A percentile compares a stretch with the other conserved stretches of the same genome.
phyloP scores from a whole-genome alignment of 1,140 invertebrate genomes.

The Trachymyrmex septentrionalis region DNA sequence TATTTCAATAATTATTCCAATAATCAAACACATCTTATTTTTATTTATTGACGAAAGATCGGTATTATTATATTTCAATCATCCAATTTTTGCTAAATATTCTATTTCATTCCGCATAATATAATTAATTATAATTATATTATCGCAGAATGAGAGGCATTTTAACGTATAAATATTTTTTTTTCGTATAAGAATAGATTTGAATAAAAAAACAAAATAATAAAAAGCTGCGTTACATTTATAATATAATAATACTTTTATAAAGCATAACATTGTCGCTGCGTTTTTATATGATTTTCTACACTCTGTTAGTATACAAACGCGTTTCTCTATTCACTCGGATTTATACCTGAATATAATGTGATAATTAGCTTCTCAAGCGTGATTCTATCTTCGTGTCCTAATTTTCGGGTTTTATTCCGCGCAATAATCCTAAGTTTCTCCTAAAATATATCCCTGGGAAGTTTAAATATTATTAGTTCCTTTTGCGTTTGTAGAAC shows the following conservation, averaged over 20 bases:
- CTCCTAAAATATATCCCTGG: not conserved
- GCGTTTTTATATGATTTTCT: constrained; percentile 32
- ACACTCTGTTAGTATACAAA: not conserved
- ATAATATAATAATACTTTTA: constrained; percentile 27
- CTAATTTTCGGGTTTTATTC: constrained; percentile 21
- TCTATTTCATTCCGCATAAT: not conserved
- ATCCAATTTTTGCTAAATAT: constrained; percentile 2
- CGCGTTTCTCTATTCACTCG: not conserved
- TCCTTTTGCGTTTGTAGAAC: not conserved
- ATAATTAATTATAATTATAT: constrained; percentile 2
- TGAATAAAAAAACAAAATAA: not conserved
- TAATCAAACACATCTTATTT: not conserved
- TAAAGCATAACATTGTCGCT: not conserved
- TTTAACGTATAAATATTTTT: not conserved
- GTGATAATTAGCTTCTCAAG: constrained; percentile 23
- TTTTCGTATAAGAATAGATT: not conserved
- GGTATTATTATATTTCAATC: not conserved
- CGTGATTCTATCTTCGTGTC: constrained; percentile 20
- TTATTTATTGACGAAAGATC: not conserved
- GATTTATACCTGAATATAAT: constrained; percentile 6
- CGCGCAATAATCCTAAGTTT: constrained; percentile 4
- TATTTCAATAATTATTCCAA: constrained; percentile 19
- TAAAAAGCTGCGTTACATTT: not conserved
- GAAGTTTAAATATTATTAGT: not conserved
- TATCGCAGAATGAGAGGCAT: not conserved